Base-by-base conservation (phyloP, 2,113 vertebrate genomes). In the Cryptotis parvus region DNA sequence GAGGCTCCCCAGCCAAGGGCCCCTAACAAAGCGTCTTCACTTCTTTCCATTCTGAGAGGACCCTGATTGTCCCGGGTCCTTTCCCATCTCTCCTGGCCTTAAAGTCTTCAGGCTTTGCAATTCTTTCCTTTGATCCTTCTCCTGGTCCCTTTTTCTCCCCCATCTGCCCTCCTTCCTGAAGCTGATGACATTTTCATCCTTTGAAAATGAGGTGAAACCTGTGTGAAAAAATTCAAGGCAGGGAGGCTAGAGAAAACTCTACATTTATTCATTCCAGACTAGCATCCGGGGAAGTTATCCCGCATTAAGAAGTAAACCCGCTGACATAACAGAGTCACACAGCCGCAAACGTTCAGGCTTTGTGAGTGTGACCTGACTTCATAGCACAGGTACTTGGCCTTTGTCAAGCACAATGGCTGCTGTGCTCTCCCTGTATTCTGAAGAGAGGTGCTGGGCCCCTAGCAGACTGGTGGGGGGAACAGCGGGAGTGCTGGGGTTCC, bases 211-310 rank as follows among this genome's bases (percentile, higher is more conserved):
- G 29, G 35, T 27, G 14, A 80, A 45, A 27, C 69, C 74, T 66
- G 9, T 33, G 55, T 91, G 65, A 91, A 93, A 49, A 90, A 70
- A 77, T 22, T 2, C 35, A 80, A 77, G 41, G 63, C 45, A 41
- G 49, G 39, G 43, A 91, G 37, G 49, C 61, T 18, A 39, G 3
- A 78, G 55, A 75, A 88, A 65, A 91, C 55, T 27, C 18, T 58
- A 4, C 79, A 84, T 72, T 77, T 41, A 65, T 84, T 27, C 49
- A 87, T 33, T 94, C 43, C n/a, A 86, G 29, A 16, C 85, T 52
- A 70, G 3, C 72, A 33, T 55, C 65, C 69, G 81, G 8, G 39
- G 66, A 66, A 90, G 69, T 63, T 78, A 35, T 49, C 69, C 79
- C 39, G 4, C 45, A 27, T 63, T 6, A 66, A 80, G 52, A 9